These are phyloP conservation scores for Dione juno DNA, from an alignment of 2,888 invertebrate species.

Conservation along the genomic window DNA sequence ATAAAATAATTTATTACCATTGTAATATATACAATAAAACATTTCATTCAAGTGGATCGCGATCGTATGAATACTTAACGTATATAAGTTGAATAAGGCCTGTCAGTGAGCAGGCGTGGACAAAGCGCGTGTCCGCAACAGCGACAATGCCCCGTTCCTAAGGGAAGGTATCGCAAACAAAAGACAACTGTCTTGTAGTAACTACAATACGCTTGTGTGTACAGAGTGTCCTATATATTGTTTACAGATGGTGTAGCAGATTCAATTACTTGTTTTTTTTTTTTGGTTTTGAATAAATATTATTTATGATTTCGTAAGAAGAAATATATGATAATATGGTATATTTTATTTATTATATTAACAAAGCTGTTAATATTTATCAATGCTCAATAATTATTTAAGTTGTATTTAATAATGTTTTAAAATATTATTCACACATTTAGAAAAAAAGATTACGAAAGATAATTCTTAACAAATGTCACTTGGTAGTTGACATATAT, in stretches of 20 bases:
- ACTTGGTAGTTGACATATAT: no score
- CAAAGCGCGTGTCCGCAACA: not conserved
- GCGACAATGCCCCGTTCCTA: not conserved
- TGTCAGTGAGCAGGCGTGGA: not conserved
- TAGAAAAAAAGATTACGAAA: no score
- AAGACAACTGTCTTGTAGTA: slow-evolving; percentile 1
- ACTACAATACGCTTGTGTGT: not conserved
- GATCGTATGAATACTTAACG: not conserved
- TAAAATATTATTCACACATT: no score
- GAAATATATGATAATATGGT: no score
- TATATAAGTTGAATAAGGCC: not conserved
- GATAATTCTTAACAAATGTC: no score
- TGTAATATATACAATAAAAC: not conserved
- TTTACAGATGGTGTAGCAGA: not conserved
- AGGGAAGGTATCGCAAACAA: not conserved
- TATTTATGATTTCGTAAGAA: no score
- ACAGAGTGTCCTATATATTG: not conserved
- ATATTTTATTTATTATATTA: no score
- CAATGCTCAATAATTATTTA: no score
- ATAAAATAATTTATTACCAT: no score
- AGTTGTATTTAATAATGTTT: no score
- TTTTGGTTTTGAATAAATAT: no score
- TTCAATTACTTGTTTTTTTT: not conserved
- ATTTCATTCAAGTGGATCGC: not conserved
- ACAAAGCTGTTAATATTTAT: no score